Evolutionary conservation across 1,140 invertebrate genomes (phyloP).

Genomic region (Eulimnadia texana): DNA sequence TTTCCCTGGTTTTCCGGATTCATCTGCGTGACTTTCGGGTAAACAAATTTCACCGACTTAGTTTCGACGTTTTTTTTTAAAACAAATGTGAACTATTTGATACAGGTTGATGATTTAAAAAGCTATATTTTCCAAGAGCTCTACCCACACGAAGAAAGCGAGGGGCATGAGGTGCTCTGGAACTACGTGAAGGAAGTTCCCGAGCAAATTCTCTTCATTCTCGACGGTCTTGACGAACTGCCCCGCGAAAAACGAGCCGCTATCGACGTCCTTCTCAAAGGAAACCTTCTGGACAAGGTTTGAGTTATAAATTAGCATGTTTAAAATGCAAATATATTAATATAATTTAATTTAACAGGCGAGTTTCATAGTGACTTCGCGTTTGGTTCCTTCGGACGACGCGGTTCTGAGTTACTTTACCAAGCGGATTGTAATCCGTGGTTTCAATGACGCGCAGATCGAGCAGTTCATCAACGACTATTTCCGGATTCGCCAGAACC

Average conservation of each 20-base stretch:
- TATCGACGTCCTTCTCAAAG: constrained; percentile 21
- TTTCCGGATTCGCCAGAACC: constrained; percentile 20
- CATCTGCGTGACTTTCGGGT: constrained; percentile 22
- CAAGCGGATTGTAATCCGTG: constrained; percentile 21
- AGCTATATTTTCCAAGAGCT: constrained; percentile 22
- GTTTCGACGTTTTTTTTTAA: too few relatives aligned
- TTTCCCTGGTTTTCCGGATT: constrained; percentile 23
- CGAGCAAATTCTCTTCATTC: constrained; percentile 21
- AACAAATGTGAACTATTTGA: not conserved
- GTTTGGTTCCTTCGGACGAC: constrained; percentile 18
- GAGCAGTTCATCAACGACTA: constrained; percentile 13
- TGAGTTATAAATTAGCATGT: not conserved
- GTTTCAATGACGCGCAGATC: constrained; percentile 19
- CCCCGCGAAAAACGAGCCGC: constrained; percentile 17
- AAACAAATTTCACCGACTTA: not conserved
- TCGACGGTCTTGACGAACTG: constrained; percentile 24
- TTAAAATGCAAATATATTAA: not conserved
- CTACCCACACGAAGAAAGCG: constrained; percentile 19
- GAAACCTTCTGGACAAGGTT: constrained; percentile 22
- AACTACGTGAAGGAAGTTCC: constrained; percentile 22
- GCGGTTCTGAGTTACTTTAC: constrained; percentile 19
- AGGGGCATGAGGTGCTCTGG: constrained; percentile 21
- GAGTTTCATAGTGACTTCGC: constrained; percentile 21
- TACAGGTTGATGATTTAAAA: constrained; percentile 19
- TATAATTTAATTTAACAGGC: not conserved